These are phyloP conservation scores for Leptestheria dahalacensis DNA, from an alignment of 1,140 invertebrate genomes.

Conservation along the genomic window DNA sequence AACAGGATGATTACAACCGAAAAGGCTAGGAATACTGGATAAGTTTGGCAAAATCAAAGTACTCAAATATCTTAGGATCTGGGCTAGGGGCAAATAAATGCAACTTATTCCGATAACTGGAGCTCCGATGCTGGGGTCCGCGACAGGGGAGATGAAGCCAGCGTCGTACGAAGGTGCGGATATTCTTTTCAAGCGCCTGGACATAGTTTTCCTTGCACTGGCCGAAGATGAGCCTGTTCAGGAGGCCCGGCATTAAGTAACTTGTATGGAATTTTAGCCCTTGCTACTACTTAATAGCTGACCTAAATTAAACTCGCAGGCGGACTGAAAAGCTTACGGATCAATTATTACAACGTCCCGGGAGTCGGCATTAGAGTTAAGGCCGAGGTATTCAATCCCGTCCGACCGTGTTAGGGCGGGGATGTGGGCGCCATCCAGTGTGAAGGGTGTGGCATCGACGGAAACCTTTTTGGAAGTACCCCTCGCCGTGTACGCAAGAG, in stretches of 20 bases:
- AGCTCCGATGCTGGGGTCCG: too few relatives aligned
- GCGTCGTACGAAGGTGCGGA: slow-evolving; percentile 20
- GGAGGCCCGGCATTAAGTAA: slow-evolving; percentile 23
- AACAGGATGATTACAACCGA: too few relatives aligned
- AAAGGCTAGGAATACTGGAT: too few relatives aligned
- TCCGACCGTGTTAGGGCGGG: background rate
- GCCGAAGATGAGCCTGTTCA: slow-evolving; percentile 23
- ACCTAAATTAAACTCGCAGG: slow-evolving; percentile 20
- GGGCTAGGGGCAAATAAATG: too few relatives aligned
- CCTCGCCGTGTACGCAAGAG: slow-evolving; percentile 22
- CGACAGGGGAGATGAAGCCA: too few relatives aligned
- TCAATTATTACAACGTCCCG: background rate
- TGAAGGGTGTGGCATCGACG: background rate
- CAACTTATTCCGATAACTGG: too few relatives aligned
- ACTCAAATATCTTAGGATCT: too few relatives aligned
- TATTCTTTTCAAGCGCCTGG: slow-evolving; percentile 21
- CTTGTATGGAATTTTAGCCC: slow-evolving; percentile 12
- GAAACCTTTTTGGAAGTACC: slow-evolving; percentile 22
- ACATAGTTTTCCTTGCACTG: slow-evolving; percentile 19
- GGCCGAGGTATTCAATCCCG: background rate
- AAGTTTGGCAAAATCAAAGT: too few relatives aligned
- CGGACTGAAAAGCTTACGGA: background rate
- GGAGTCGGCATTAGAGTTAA: background rate
- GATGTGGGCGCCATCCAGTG: background rate
- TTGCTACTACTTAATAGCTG: slow-evolving; percentile 26